Base-by-base conservation (phyloP, 1,140 invertebrate genomes). In the Steinernema khuongi region DNA sequence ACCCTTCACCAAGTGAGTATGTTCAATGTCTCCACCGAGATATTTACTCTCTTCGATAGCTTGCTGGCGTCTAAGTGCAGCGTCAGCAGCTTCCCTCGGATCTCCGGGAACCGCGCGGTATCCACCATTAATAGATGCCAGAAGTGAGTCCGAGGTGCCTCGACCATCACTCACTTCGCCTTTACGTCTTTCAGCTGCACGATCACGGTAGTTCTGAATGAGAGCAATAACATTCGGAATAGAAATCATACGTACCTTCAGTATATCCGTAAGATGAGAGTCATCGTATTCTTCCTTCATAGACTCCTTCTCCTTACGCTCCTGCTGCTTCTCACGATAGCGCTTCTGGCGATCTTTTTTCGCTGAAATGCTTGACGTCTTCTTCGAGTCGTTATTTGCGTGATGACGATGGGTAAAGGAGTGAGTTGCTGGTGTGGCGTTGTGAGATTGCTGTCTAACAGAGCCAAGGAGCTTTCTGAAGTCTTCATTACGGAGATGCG, bases 1-100 rank as follows among this genome's bases (percentile, higher is more conserved):
- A 86, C 97, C 97, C 88, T 99, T 99, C 70, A 99, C 96, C 88
- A 99, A 96, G 88, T 99, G 97, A 86, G 97, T 99, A 83, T 99
- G 96, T 80, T 98, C 95, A 92, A 99, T 97, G 86, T 99, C 97
- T 90, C 97, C 97, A 85, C 97, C 97, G 87, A 99, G 92, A 87
- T 95, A 99, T 88, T 99, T 99, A 74, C 0, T 22, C 31, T 76
- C 74, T 33, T 75, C 74, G 85, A 99, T 99, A 88, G 96, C 91
- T 85, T 97, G 93, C 33, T 94, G 90, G 43, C 96, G 88, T 60
- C 94, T 89, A 87, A 97, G 94, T n/a, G 95, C 95, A 31, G 94
- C 94, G 88, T 97, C 94, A 76, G 69, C 30, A 14, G 66, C 44
- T 1, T 31, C 69, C 0, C 72, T 60, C 36, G 72, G 41, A 26